phyloP scores from a whole-genome alignment of 1,140 invertebrate species.

The Drosophila novamexicana region DNA sequence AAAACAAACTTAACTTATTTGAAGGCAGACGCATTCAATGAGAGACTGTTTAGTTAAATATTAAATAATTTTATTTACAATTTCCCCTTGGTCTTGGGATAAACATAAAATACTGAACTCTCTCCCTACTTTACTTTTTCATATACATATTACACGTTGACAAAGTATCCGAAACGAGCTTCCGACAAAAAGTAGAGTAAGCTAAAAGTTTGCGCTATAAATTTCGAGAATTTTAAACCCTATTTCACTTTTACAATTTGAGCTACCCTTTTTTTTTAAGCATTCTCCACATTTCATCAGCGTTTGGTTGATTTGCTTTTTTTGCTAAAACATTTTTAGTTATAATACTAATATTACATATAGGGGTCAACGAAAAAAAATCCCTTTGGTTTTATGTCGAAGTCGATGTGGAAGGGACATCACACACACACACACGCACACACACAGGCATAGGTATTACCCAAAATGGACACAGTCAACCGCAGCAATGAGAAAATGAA shows the following conservation, averaged over 20 bases:
- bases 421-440: conserved; percentile 12
- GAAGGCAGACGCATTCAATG: too few species aligned
- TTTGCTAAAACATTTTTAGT: conserved; percentile 45
- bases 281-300: too few species aligned
- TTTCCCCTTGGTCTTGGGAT: too few species aligned
- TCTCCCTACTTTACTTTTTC: too few species aligned
- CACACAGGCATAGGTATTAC: conserved; percentile 19
- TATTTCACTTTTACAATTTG: conserved; percentile 27
- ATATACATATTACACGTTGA: background rate
- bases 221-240: conserved; percentile 48
- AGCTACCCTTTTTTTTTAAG: conserved; percentile 43
- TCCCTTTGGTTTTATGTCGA: conserved; percentile 51
- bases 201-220: conserved; percentile 27
- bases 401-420: conserved; percentile 46
- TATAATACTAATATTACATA: conserved; percentile 53
- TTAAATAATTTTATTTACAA: too few species aligned
- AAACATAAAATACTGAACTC: too few species aligned
- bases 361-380: conserved; percentile 35
- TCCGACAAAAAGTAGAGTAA: too few species aligned
- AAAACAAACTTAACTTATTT: too few species aligned
- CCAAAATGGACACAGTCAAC: conserved; percentile 29
- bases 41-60: too few species aligned
- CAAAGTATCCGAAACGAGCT: too few species aligned
- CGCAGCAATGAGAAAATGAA: background rate
- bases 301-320: conserved; percentile 19